These are phyloP conservation scores for Eilema caniola DNA, from an alignment of 2,888 invertebrate genomes.

Conservation along the genomic window DNA sequence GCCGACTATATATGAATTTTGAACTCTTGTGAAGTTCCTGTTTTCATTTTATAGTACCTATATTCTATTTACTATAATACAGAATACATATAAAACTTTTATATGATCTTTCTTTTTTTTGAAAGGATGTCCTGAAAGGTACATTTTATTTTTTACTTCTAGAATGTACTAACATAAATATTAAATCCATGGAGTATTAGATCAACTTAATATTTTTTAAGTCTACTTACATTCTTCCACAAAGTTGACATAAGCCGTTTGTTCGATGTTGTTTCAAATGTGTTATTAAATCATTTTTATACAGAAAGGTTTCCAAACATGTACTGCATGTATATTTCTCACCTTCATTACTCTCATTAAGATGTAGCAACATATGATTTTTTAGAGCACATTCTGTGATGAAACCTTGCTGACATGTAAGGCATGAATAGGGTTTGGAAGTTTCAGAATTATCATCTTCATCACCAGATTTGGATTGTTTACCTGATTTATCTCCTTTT, in stretches of 20 bases:
- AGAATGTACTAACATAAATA: background rate
- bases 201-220: background rate
- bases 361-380: conserved; percentile 88
- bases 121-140: no score
- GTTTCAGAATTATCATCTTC: conserved; percentile 33
- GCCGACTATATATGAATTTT: no score
- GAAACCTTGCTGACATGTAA: conserved; percentile 85
- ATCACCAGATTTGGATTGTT: conserved; percentile 20
- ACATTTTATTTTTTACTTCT: no score
- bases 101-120: no score
- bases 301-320: conserved; percentile 88
- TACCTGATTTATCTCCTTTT: conserved; percentile 43
- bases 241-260: conserved; percentile 89
- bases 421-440: conserved; percentile 85
- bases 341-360: conserved; percentile 59
- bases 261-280: conserved; percentile 88
- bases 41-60: no score
- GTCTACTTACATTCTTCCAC: conserved; percentile 89
- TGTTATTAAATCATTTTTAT: conserved; percentile 88
- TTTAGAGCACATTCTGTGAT: conserved; percentile 87
- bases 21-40: no score
- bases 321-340: conserved; percentile 83
- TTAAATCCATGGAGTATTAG: no score
- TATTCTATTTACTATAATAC: no score
- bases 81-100: background rate